These are phyloP conservation scores for Empidonax alnorum DNA, from an alignment of 2,113 vertebrate species.

Conservation along the genomic window DNA sequence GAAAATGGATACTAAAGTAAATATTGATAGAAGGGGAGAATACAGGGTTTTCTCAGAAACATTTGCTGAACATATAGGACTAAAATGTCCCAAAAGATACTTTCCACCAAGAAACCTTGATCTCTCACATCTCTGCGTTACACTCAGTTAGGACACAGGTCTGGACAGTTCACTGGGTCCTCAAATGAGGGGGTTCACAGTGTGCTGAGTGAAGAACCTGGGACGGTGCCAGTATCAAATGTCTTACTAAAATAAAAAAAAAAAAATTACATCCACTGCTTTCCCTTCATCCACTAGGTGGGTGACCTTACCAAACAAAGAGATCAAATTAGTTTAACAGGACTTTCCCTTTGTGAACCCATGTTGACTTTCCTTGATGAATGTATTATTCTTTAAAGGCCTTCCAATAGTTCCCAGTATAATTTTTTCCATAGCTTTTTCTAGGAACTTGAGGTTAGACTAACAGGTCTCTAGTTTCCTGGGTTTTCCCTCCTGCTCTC, in stretches of 20 bases:
- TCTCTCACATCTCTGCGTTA: background rate
- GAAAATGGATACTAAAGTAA: background rate
- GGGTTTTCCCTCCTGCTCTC: background rate
- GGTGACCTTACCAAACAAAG: background rate
- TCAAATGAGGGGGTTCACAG: background rate
- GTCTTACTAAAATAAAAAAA: background rate
- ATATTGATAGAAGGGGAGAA: background rate
- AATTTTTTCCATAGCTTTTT: background rate
- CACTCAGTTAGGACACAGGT: background rate
- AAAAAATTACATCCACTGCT: background rate
- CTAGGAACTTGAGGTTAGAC: background rate
- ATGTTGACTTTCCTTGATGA: background rate
- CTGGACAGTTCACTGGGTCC: background rate
- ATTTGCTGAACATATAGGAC: background rate
- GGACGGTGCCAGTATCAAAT: background rate
- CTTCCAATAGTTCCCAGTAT: background rate
- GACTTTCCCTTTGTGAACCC: background rate
- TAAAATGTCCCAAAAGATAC: background rate
- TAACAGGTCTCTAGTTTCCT: background rate
- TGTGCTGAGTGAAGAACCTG: background rate
- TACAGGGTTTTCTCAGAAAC: background rate
- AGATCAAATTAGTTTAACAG: background rate
- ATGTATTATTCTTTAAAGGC: background rate
- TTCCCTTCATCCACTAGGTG: background rate
- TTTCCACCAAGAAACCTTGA: background rate